These are phyloP conservation scores for Plotosus lineatus DNA, from an alignment of 2,113 vertebrate genomes.

Conservation along the genomic window DNA sequence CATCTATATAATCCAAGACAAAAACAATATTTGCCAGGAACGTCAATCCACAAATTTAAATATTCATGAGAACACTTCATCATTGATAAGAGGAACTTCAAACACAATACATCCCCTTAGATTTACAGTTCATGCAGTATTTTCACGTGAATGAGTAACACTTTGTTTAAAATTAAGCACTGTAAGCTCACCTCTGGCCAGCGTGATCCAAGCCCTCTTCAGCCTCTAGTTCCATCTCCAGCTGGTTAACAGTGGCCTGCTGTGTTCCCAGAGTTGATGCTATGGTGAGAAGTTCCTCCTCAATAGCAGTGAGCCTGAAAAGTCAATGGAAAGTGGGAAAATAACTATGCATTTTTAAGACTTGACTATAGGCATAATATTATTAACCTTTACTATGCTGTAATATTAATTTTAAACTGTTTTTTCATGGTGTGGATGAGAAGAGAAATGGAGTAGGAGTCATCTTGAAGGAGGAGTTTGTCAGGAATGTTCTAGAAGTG, in stretches of 20 bases:
- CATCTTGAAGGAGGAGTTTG: no score
- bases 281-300: slow-evolving; percentile 81
- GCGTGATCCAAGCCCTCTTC: slow-evolving; percentile 64
- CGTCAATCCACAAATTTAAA: slow-evolving; percentile 49
- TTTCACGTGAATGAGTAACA: neutral
- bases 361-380: neutral
- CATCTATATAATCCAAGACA: slow-evolving; percentile 60
- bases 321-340: neutral
- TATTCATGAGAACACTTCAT: slow-evolving; percentile 49
- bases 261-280: slow-evolving; percentile 63
- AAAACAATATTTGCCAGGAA: slow-evolving; percentile 45
- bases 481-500: no score
- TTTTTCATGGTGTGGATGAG: no score
- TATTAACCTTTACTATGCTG: no score
- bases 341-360: neutral
- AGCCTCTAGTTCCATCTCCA: slow-evolving; percentile 75
- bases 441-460: no score
- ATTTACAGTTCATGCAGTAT: neutral
- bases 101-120: neutral
- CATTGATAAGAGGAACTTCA: neutral
- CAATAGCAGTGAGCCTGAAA: slow-evolving; percentile 73
- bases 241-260: slow-evolving; percentile 73
- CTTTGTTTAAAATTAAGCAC: neutral
- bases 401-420: no score
- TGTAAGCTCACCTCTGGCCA: slow-evolving; percentile 70